These are phyloP conservation scores for Nannoperca obscura DNA, from an alignment of 2,797 vertebrate species.

Conservation along the genomic window DNA sequence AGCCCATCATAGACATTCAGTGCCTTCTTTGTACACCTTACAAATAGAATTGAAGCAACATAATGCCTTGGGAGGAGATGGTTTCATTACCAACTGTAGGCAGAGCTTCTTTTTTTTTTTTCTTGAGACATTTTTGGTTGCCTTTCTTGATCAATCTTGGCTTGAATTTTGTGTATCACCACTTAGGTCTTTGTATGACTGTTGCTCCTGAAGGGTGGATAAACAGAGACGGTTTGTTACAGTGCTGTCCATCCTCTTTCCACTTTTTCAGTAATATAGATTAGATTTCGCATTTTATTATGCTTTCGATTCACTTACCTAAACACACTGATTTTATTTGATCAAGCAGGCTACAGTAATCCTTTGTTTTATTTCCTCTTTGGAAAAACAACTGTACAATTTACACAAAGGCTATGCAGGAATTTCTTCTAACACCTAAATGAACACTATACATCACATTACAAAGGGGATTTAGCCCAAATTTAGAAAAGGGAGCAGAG, in stretches of 20 bases:
- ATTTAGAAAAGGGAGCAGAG: constrained; percentile 73
- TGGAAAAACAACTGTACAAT: constrained; percentile 27
- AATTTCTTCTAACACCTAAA: constrained; percentile 57
- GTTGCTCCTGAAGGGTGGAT: constrained; percentile 34
- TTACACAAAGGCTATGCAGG: constrained; percentile 26
- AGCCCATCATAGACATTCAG: background rate
- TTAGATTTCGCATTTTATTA: constrained; percentile 19
- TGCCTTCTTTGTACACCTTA: constrained; percentile 26
- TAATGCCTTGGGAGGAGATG: constrained; percentile 10
- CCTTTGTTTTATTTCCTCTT: constrained; percentile 44
- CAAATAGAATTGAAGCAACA: constrained; percentile 45
- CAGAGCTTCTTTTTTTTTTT: background rate
- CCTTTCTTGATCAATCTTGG: constrained; percentile 12
- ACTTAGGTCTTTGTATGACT: constrained; percentile 14
- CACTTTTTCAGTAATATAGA: constrained; percentile 3
- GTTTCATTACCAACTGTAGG: constrained; percentile 10
- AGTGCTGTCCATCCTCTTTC: constrained; percentile 1
- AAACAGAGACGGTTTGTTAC: constrained; percentile 37
- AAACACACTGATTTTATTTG: constrained; percentile 17
- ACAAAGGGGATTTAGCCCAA: constrained; percentile 70
- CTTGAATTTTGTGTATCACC: background rate
- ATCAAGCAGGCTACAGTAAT: constrained; percentile 7
- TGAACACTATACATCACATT: constrained; percentile 67
- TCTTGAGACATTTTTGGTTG: background rate
- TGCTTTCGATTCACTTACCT: constrained; percentile 20